Conservation (phyloP, 2,113 vertebrate species). For the Melanerpes aurifrons region DNA sequence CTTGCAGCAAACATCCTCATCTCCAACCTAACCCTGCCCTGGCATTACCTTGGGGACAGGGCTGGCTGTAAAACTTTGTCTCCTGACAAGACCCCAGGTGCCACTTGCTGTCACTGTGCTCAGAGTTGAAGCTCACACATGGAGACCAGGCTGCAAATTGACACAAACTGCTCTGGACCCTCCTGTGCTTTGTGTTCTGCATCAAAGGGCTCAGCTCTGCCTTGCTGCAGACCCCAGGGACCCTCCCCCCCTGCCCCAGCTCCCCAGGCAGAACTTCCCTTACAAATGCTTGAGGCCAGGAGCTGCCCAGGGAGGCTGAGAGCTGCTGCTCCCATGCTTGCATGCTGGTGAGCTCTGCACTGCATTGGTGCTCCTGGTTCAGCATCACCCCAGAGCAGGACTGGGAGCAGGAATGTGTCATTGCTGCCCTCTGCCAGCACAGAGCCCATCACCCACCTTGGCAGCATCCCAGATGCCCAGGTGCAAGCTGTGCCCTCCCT, state of each 20-base stretch:
- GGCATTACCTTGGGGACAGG: not conserved
- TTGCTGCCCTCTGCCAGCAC: no score
- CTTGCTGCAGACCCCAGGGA: not conserved
- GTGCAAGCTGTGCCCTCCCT: not conserved
- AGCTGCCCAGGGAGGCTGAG: not conserved
- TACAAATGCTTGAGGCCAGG: not conserved
- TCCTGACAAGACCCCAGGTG: not conserved
- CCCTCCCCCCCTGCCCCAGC: accelerated
- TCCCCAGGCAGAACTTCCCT: not conserved
- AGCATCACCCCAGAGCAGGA: not conserved
- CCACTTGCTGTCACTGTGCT: not conserved
- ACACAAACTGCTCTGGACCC: not conserved
- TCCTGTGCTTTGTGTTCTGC: not conserved
- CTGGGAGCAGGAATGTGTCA: not conserved
- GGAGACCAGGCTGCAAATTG: not conserved
- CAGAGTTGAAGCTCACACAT: not conserved
- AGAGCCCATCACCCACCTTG: no score
- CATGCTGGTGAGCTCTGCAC: not conserved
- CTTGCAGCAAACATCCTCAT: no score
- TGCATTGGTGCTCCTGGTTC: not conserved
- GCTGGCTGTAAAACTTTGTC: not conserved
- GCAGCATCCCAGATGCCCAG: not conserved
- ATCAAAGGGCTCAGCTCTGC: not conserved
- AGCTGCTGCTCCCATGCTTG: no score
- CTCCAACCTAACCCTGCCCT: not conserved